Evolutionary conservation across 1,140 invertebrate genomes (phyloP).

Genomic region (Leptinotarsa texana): DNA sequence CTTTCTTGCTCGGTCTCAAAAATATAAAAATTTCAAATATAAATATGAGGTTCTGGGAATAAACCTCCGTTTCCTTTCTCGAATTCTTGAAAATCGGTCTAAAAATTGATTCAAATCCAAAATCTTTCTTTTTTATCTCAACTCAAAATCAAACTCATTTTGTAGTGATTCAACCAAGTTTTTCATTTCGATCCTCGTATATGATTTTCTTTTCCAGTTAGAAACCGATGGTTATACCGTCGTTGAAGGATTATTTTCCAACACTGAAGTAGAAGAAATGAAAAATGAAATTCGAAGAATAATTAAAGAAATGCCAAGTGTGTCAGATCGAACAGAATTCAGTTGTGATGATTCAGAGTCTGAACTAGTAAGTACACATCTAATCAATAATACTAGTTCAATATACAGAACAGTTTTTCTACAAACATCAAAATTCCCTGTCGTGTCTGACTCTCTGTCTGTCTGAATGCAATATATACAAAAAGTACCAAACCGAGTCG

Average conservation of each 20-base stretch:
- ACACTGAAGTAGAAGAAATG: constrained; percentile 76
- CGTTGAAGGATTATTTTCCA: constrained; percentile 78
- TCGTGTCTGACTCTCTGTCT: too few relatives aligned
- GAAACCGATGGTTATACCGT: constrained; percentile 81
- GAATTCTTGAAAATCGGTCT: not conserved
- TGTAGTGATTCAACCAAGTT: not conserved
- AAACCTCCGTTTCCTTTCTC: too few relatives aligned
- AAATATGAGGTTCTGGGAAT: too few relatives aligned
- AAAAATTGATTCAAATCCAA: not conserved
- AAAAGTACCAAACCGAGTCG: too few relatives aligned
- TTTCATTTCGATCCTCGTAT: not conserved
- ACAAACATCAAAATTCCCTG: too few relatives aligned
- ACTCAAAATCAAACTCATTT: not conserved
- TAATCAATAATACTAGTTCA: too few relatives aligned
- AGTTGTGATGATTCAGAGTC: constrained; percentile 63
- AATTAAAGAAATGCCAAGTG: constrained; percentile 73
- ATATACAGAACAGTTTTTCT: too few relatives aligned
- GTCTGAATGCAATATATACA: too few relatives aligned
- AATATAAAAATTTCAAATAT: not conserved
- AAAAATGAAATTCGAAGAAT: constrained; percentile 70
- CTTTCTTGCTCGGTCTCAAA: too few relatives aligned
- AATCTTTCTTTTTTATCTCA: not conserved
- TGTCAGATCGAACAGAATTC: constrained; percentile 70
- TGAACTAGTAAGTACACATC: constrained; percentile 49
- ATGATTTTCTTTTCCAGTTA: constrained; percentile 62